phyloP scores from a whole-genome alignment of 2,797 vertebrate species.

The Salmo trutta region DNA sequence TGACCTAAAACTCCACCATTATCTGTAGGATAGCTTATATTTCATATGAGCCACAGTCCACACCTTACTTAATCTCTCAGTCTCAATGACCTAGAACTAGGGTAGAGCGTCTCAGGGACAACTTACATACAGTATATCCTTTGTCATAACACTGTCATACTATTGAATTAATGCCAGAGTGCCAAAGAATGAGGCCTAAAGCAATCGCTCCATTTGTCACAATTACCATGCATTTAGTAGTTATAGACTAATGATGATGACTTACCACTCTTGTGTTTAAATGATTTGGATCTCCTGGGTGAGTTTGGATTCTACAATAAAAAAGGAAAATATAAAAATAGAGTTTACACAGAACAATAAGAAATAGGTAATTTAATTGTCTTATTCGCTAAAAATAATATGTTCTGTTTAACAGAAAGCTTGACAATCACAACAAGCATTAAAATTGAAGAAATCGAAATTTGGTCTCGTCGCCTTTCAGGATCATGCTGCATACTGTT shows the following conservation, averaged over 20 bases:
- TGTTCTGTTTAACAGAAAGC: background rate
- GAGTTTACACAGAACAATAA: background rate
- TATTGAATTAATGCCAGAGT: no score
- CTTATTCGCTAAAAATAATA: background rate
- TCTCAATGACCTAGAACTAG: background rate
- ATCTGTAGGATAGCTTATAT: background rate
- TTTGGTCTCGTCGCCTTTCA: background rate
- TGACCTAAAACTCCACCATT: background rate
- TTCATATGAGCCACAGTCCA: background rate
- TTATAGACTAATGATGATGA: conserved; percentile 4
- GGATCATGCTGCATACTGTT: no score
- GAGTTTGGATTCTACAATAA: conserved; percentile 89
- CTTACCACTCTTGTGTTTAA: conserved; percentile 97
- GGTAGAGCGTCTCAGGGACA: background rate
- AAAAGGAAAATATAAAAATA: background rate
- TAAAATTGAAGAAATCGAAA: background rate
- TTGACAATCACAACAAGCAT: background rate
- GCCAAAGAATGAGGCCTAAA: background rate
- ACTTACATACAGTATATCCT: no score
- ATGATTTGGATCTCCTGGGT: conserved; percentile 92
- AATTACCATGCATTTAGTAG: background rate
- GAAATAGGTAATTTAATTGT: background rate
- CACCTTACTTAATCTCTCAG: background rate
- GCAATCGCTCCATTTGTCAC: background rate
- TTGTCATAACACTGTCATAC: no score